These are phyloP conservation scores for Amblyornis subalaris DNA, from an alignment of 2,113 vertebrate species.

Conservation along the genomic window DNA sequence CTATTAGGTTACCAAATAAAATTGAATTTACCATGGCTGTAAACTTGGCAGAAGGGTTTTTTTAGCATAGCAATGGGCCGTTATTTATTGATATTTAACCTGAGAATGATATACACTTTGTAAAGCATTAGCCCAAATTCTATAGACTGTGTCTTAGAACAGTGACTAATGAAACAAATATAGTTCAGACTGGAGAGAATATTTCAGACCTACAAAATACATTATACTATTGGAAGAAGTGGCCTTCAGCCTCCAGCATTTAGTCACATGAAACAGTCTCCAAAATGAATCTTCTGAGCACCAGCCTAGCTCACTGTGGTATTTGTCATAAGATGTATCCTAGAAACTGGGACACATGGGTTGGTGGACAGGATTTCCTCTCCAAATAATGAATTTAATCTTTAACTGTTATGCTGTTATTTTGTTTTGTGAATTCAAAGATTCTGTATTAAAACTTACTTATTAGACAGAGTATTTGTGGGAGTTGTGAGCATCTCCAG, in stretches of 20 bases:
- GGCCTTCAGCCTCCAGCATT: neutral
- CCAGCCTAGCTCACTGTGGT: neutral
- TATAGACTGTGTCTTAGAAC: neutral
- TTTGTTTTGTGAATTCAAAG: neutral
- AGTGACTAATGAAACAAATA: neutral
- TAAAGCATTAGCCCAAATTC: neutral
- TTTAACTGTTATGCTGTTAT: neutral
- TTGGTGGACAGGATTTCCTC: neutral
- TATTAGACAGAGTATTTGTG: neutral
- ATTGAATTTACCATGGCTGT: slow-evolving; percentile 44
- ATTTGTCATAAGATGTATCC: neutral
- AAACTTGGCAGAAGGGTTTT: neutral
- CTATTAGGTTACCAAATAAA: slow-evolving; percentile 48
- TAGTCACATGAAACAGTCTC: neutral
- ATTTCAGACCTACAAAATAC: neutral
- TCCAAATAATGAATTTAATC: neutral
- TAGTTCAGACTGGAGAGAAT: neutral
- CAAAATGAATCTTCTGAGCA: neutral
- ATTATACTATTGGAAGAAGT: neutral
- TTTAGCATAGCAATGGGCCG: neutral
- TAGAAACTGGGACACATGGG: neutral
- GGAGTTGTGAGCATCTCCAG: neutral
- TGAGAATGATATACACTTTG: neutral
- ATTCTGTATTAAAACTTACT: neutral
- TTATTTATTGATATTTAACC: slow-evolving; percentile 45